Evolutionary conservation across 2,113 vertebrate species (phyloP).

Genomic region (Ceyx margarethae): DNA sequence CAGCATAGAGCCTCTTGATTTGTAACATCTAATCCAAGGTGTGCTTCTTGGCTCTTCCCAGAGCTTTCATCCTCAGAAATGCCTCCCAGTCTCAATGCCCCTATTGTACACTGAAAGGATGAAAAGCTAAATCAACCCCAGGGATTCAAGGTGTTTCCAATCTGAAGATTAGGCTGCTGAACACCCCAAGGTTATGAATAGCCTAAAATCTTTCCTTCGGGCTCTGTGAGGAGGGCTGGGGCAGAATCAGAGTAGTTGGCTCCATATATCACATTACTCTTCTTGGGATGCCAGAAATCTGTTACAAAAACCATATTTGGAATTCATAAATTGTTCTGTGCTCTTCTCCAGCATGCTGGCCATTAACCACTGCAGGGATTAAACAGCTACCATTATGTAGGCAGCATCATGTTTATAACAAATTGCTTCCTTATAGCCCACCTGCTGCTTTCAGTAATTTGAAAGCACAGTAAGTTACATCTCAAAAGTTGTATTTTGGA

Average conservation of each 20-base stretch:
- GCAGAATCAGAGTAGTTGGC: neutral
- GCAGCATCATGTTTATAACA: constrained; percentile 22
- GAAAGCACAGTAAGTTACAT: constrained; percentile 9
- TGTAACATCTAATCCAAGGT: neutral
- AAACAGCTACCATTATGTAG: constrained; percentile 16
- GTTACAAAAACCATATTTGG: neutral
- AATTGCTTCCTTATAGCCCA: constrained; percentile 45
- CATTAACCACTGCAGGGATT: neutral
- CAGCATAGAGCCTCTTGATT: neutral
- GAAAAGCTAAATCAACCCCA: neutral
- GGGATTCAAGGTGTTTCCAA: constrained; percentile 15
- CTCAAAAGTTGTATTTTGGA: constrained; percentile 27
- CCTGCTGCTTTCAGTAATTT: constrained; percentile 51
- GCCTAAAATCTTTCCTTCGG: neutral
- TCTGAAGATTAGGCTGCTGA: constrained; percentile 3
- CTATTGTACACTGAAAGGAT: neutral
- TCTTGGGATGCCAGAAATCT: neutral
- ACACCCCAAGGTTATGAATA: neutral
- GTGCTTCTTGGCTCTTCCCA: neutral
- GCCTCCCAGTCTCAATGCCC: neutral
- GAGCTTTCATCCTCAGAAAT: constrained; percentile 1
- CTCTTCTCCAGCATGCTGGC: neutral
- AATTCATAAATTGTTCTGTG: neutral
- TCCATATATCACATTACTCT: constrained; percentile 4
- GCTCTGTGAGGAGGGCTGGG: neutral